These are phyloP conservation scores for Acronicta leporina DNA, from an alignment of 2,888 invertebrate genomes.

Conservation along the genomic window DNA sequence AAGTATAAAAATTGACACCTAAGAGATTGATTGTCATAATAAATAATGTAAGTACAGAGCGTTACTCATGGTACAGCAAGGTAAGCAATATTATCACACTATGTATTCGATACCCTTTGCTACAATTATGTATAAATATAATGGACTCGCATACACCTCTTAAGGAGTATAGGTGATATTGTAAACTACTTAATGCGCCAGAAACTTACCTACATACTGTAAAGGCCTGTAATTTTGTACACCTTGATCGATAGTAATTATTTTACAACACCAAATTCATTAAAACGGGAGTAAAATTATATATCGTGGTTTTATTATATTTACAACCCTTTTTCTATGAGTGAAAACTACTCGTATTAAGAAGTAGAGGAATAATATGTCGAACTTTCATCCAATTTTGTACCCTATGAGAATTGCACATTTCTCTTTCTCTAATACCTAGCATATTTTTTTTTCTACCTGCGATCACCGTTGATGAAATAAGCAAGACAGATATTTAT, in stretches of 20 bases:
- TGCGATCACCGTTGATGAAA: constrained; percentile 35
- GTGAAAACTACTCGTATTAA: too few species aligned
- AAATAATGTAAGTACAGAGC: constrained; percentile 69
- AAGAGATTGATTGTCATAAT: constrained; percentile 51
- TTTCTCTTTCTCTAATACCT: neutral
- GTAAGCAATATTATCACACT: constrained; percentile 78
- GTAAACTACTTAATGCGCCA: constrained; percentile 72
- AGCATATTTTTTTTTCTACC: too few species aligned
- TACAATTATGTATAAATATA: constrained; percentile 68
- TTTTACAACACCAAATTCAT: constrained; percentile 85
- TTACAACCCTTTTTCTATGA: constrained; percentile 1
- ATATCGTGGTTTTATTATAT: constrained; percentile 70
- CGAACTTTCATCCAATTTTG: too few species aligned
- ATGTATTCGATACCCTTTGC: constrained; percentile 72
- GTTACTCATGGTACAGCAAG: constrained; percentile 75
- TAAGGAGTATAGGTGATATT: constrained; percentile 66
- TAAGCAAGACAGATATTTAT: neutral
- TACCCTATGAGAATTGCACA: too few species aligned
- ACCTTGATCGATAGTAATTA: constrained; percentile 83
- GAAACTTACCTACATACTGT: constrained; percentile 78
- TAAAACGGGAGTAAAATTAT: constrained; percentile 79
- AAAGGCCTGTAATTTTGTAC: constrained; percentile 88
- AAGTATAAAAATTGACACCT: constrained; percentile 67
- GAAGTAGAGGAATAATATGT: too few species aligned
- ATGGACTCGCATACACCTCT: constrained; percentile 73